A percentile compares a stretch with the other conserved stretches of the same genome.
Conservation (phyloP, 2,797 vertebrate species). For the Antrozous pallidus region DNA sequence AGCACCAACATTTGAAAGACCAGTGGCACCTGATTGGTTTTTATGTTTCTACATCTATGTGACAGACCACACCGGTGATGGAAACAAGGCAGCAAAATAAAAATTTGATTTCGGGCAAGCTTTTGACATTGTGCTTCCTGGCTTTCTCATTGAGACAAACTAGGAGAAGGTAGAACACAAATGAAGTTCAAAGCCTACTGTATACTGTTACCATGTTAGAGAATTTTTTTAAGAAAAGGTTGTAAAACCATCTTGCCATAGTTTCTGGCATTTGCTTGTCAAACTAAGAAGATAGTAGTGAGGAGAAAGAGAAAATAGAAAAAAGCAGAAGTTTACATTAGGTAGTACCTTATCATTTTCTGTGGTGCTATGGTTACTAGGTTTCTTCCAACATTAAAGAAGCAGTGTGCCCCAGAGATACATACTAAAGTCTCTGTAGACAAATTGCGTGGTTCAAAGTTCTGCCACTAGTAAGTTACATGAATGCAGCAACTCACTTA, state of each 20-base stretch:
- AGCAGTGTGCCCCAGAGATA: neutral
- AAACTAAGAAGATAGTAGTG: neutral
- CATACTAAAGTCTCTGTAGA: neutral
- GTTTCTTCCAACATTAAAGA: constrained; percentile 22
- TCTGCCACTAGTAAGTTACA: neutral
- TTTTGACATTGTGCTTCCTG: neutral
- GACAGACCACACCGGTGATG: neutral
- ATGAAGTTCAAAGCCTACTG: neutral
- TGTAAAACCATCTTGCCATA: neutral
- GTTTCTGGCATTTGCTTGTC: neutral
- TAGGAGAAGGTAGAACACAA: neutral
- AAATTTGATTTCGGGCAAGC: neutral
- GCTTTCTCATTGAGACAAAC: neutral
- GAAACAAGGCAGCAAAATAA: neutral
- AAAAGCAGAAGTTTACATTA: neutral
- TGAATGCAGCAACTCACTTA: neutral
- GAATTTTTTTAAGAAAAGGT: neutral
- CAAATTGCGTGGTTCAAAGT: neutral
- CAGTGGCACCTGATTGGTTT: neutral
- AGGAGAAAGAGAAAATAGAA: neutral
- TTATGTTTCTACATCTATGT: neutral
- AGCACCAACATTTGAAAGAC: neutral
- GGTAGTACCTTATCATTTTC: neutral
- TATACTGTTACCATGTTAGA: neutral
- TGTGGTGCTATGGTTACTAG: neutral